Evolutionary conservation across 2,797 vertebrate genomes (phyloP).

Genomic region (Passerculus sandwichensis): DNA sequence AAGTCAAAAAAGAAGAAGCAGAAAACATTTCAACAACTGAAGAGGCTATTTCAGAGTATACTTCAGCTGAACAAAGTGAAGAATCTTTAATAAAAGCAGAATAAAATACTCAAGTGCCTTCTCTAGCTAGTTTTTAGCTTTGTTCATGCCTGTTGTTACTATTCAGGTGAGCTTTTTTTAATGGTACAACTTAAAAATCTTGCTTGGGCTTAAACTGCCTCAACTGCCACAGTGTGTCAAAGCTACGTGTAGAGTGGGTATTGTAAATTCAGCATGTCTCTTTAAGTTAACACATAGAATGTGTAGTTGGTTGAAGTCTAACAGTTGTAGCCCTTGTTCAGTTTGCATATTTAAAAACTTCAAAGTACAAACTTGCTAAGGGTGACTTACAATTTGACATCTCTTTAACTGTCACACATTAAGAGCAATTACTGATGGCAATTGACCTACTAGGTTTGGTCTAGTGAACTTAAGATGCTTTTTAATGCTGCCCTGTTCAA

Average conservation of each 20-base stretch:
- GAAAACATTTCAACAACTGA: constrained; percentile 16
- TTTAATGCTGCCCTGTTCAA: constrained; percentile 60
- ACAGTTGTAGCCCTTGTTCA: constrained; percentile 53
- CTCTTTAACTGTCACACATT: constrained; percentile 58
- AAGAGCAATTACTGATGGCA: constrained; percentile 50
- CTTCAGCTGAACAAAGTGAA: constrained; percentile 80
- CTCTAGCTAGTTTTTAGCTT: constrained; percentile 77
- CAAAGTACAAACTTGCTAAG: constrained; percentile 42
- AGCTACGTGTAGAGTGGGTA: constrained; percentile 43
- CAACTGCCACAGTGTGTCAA: constrained; percentile 57
- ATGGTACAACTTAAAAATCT: constrained; percentile 60
- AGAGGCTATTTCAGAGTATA: constrained; percentile 43
- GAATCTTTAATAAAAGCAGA: constrained; percentile 87
- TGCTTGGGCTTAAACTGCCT: constrained; percentile 73
- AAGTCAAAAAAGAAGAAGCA: constrained; percentile 45
- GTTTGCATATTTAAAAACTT: constrained; percentile 62
- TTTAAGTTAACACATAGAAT: constrained; percentile 55
- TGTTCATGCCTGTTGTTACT: constrained; percentile 74
- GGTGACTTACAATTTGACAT: constrained; percentile 48
- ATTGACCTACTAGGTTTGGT: constrained; percentile 50
- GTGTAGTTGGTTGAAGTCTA: constrained; percentile 63
- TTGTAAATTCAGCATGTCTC: constrained; percentile 64
- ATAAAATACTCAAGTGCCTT: constrained; percentile 81
- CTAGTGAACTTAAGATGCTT: constrained; percentile 59
- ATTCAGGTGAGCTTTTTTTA: constrained; percentile 71